These are phyloP conservation scores for Parelbella ahira DNA, from an alignment of 2,888 invertebrate species.

Conservation along the genomic window DNA sequence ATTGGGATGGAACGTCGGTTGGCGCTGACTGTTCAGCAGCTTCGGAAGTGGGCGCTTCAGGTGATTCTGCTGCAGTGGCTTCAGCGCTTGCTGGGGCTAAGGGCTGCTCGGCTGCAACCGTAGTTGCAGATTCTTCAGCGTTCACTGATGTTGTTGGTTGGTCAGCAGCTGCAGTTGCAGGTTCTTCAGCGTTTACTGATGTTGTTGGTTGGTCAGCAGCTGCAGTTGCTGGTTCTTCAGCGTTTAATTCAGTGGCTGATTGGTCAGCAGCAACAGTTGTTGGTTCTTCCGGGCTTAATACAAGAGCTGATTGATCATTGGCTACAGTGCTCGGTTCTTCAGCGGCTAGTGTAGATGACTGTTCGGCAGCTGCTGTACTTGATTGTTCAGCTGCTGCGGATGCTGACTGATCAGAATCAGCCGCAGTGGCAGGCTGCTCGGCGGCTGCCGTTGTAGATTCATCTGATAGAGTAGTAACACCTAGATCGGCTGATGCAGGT, in stretches of 20 bases:
- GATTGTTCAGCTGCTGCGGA: constrained; percentile 29
- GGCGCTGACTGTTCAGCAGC: constrained; percentile 21
- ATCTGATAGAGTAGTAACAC: constrained; percentile 13
- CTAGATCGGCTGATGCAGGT: constrained; percentile 5
- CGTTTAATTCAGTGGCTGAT: constrained; percentile 20
- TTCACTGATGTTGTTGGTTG: too few relatives aligned
- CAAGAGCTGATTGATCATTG: constrained; percentile 22
- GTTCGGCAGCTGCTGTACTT: constrained; percentile 21
- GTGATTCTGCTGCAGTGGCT: constrained; percentile 27
- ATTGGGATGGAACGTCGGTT: constrained; percentile 3
- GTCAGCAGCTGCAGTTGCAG: neutral
- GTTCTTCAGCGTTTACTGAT: neutral
- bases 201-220: constrained; percentile 25
- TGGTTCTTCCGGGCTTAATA: constrained; percentile 6
- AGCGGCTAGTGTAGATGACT: constrained; percentile 20
- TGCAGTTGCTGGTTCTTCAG: constrained; percentile 8
- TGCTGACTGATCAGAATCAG: constrained; percentile 27
- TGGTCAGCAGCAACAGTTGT: constrained; percentile 28
- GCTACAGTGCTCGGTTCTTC: constrained; percentile 28
- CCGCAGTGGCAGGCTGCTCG: constrained; percentile 22
- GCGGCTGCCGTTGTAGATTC: constrained; percentile 21
- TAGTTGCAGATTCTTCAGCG: too few relatives aligned
- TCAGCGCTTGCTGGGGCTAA: neutral
- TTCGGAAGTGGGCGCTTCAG: too few relatives aligned
- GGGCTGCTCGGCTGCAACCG: too few relatives aligned